Percentiles rank a stretch among this genome's conserved stretches.
These are phyloP conservation scores for Macropis europaea DNA, from an alignment of 2,888 invertebrate species.

Conservation along the genomic window DNA sequence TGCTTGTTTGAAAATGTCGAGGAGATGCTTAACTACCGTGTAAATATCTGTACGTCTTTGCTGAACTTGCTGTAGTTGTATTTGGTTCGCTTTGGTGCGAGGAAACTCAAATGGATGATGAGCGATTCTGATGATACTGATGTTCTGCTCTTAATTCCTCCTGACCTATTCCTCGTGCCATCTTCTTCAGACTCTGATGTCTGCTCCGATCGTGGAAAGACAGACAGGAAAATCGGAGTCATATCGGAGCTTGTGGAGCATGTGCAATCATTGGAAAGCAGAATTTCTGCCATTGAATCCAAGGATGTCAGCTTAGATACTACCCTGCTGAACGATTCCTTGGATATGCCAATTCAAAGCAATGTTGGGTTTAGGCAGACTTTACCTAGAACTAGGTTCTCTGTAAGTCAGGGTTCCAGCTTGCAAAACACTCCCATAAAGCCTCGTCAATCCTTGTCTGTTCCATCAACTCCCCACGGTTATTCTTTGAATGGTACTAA, in stretches of 20 bases:
- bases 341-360: constrained; percentile 43
- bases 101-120: constrained; percentile 79
- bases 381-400: constrained; percentile 59
- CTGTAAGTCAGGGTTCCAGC: constrained; percentile 67
- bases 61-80: constrained; percentile 4
- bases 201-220: constrained; percentile 45
- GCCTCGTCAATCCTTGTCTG: constrained; percentile 66
- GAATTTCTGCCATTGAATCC: constrained; percentile 81
- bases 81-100: constrained; percentile 30
- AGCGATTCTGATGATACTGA: constrained; percentile 92
- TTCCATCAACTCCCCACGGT: constrained; percentile 72
- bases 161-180: constrained; percentile 86
- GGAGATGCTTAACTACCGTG: constrained; percentile 33
- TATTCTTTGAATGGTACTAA: constrained; percentile 46
- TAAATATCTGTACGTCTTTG: constrained; percentile 16
- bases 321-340: constrained; percentile 56
- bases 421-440: constrained; percentile 70
- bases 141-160: constrained; percentile 89
- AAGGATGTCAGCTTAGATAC: constrained; percentile 72
- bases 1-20: neutral
- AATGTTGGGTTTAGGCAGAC: constrained; percentile 38
- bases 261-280: constrained; percentile 82
- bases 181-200: constrained; percentile 82
- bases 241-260: constrained; percentile 85
- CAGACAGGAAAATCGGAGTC: constrained; percentile 79